Evolutionary conservation across 2,888 invertebrate species (phyloP), one percentile per base, ranked within the genome.

Genomic region (Lordiphosa fenestrarum): DNA sequence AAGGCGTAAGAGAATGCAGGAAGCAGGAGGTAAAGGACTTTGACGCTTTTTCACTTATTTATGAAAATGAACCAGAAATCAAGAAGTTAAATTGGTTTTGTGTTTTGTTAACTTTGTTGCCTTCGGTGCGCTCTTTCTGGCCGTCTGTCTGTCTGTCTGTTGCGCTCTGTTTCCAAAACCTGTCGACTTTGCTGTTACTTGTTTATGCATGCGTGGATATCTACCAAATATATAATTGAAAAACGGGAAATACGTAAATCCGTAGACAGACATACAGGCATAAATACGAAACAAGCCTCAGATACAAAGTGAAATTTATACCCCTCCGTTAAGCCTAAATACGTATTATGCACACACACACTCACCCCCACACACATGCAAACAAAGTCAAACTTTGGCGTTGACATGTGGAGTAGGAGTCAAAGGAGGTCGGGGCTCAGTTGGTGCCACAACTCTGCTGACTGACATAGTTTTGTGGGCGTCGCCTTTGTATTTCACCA

Each of bases 61-160:
- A 72, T 84, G 72, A 69, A 75, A 80, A 77, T 73, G 63, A 68
- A 73, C 58, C 64, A 69, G 61, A 69, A 69, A 66, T 67, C 70
- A 71, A 84, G 74, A 84, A 80, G 78, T 77, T 80, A 80, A 84
- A 80, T 80, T 84, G 78, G 70, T 73, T 78, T 84, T 73, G 60
- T 69, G 66, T 76, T 63, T 80, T 83, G 73, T 66, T 76, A 83
- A 83, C 77, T 76, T 68, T 76, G 64, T 66, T 69, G 58, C 59
- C 40, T 53, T 13, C 40, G 48, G 41, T 9, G 6, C 23, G 10
- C 25, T 25, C 25, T 25, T 6, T 25, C 25, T 6, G 25, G 6
- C 25, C 6, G 6, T 25, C 25, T 6, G 25, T 25, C 25, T 25
- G 6, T 25, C 25, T 25, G 38, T 39, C 44, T 59, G 51, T 66